These are phyloP conservation scores for Scolopax bukidnonensis DNA, from an alignment of 2,797 vertebrate genomes.

Conservation along the genomic window DNA sequence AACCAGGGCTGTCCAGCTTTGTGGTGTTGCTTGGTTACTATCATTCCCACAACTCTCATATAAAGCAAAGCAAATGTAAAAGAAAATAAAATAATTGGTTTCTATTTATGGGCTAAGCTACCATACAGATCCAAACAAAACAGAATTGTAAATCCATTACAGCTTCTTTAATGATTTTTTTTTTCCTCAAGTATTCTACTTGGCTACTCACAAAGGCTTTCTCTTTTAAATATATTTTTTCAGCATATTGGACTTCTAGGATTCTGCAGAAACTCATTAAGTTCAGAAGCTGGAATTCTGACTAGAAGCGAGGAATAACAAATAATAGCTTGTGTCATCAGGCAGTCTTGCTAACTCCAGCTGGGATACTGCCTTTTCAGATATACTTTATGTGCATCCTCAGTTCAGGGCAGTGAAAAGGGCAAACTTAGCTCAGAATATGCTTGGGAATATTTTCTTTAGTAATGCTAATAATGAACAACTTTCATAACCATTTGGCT, in stretches of 20 bases:
- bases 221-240: not conserved
- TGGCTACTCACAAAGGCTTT: not conserved
- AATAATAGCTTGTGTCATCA: not conserved
- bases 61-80: conserved; percentile 42
- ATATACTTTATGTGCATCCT: not conserved
- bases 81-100: not conserved
- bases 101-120: conserved; percentile 10
- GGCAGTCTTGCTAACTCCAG: not conserved
- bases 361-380: not conserved
- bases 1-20: conserved; percentile 56
- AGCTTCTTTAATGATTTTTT: not conserved
- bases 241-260: not conserved
- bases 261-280: not conserved
- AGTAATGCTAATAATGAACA: not conserved
- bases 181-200: not conserved
- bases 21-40: conserved; percentile 68
- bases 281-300: conserved; percentile 1
- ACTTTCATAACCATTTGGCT: not conserved
- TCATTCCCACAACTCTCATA: conserved; percentile 52
- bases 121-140: conserved; percentile 43
- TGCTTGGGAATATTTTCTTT: not conserved
- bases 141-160: conserved; percentile 4
- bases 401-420: not conserved
- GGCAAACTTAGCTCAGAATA: not conserved
- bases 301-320: not conserved